Conservation (phyloP, 2,888 invertebrate genomes). For the Rhogogaster chlorosoma region DNA sequence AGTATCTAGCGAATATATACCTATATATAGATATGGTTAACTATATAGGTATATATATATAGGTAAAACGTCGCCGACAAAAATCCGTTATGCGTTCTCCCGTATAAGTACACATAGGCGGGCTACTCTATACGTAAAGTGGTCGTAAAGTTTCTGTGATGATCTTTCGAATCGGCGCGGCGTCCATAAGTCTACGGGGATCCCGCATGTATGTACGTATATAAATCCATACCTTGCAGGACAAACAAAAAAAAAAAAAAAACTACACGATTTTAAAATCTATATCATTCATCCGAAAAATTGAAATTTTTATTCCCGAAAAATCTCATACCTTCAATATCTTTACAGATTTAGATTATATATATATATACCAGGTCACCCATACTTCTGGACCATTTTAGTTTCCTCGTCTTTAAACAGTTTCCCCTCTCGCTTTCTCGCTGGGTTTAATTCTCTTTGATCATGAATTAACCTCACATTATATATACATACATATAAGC, state of each 20-base stretch:
- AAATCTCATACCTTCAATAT: no score
- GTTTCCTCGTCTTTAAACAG: background rate
- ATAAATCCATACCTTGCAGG: background rate
- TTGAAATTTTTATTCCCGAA: no score
- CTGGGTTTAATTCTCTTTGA: background rate
- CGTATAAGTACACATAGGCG: no score
- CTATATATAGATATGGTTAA: background rate
- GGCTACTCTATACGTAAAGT: no score
- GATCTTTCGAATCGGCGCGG: slow-evolving; percentile 6
- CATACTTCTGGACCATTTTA: background rate
- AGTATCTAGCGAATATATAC: background rate
- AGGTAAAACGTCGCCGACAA: background rate
- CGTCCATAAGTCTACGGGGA: background rate
- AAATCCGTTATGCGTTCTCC: background rate
- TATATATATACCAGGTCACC: no score
- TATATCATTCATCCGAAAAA: no score
- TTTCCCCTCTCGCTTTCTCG: background rate
- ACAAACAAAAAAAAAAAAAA: no score
- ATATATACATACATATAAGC: background rate
- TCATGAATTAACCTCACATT: background rate
- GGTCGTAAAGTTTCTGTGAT: background rate
- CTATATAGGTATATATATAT: background rate
- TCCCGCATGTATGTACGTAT: background rate
- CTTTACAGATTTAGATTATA: background rate
- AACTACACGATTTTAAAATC: no score